These are phyloP conservation scores for Palloptera scutellata DNA, from an alignment of 2,888 invertebrate species.

Conservation along the genomic window DNA sequence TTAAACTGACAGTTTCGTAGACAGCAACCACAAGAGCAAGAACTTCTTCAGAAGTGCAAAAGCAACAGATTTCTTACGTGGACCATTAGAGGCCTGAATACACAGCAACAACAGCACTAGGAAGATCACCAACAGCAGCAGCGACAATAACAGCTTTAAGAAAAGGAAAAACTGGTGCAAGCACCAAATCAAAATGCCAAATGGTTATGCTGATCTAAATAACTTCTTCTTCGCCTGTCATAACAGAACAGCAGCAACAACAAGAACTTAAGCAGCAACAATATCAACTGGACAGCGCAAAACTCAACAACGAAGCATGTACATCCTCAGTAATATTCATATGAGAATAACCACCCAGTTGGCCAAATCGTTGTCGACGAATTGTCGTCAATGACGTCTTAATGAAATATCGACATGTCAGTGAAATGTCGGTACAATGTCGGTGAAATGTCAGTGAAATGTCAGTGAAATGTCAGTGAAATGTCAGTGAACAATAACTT, in stretches of 20 bases:
- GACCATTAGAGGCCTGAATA: not conserved
- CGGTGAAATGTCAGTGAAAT: no score
- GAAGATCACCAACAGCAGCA: constrained; percentile 11
- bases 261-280: constrained; percentile 22
- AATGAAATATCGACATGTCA: no score
- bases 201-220: constrained; percentile 38
- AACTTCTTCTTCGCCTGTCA: constrained; percentile 43
- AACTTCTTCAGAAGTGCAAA: not conserved
- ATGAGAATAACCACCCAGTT: no score
- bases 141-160: constrained; percentile 5
- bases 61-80: not conserved
- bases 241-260: constrained; percentile 23
- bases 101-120: constrained; percentile 12
- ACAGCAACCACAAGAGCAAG: not conserved
- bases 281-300: constrained; percentile 23
- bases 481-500: no score
- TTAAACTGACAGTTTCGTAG: constrained; percentile 38
- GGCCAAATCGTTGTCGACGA: no score
- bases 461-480: no score
- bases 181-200: constrained; percentile 33
- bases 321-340: no score
- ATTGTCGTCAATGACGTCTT: no score
- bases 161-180: constrained; percentile 27
- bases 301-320: constrained; percentile 15
- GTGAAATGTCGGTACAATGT: no score